Evolutionary conservation across 37 sponge, comb jelly and placozoan species (phyloP), one percentile per base, ranked within the genome.

Genomic region (Hexactinellida sp.): DNA sequence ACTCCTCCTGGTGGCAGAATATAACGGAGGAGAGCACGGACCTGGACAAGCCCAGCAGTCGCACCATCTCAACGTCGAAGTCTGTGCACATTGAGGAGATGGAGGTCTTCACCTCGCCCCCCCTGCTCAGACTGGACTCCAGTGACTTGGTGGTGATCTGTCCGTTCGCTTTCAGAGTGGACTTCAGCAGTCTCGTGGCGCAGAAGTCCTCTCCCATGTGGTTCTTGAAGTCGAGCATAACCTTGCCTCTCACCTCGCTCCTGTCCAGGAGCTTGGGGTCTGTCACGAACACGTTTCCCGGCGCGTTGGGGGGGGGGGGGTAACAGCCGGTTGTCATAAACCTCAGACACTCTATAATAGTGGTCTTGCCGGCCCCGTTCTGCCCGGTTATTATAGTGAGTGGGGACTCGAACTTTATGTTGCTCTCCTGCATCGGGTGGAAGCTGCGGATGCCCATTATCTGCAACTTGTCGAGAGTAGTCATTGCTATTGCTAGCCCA

Each of bases 1-100:
- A 90, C 37, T 98, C 99, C 85, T 98, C 99, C 55, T 98, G 99
- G 54, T 98, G 99, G 55, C 99, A 98, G 91, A 98, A 95, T 10
- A 98, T 91, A 55, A 98, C 99, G 41, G 92, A 87, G 76, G 87
- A 94, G 38, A 98, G 90, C 28, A 98, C 94, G 54, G 94, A 92
- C 55, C 89, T 92, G 30, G 94, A 92, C 37, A 98, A 96, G 25
- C 99, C 99, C 83, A 98, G 47, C 30, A 84, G 88, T n/a, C 52
- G 32, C 0, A 91, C 55, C 99, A 98, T 98, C 92, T 93, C 95
- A 54, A 47, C 39, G 47, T 97, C 95, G 19, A 93, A 83, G 36
- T 98, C 96, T 38, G 89, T 94, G 91, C 95, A 93, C 0, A 90
- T 87, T 24, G 90, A 85, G 21, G 94, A 93, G 28, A 95, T 86